These are phyloP conservation scores for Eupsilia transversa DNA, from an alignment of 2,888 invertebrate genomes.

Conservation along the genomic window DNA sequence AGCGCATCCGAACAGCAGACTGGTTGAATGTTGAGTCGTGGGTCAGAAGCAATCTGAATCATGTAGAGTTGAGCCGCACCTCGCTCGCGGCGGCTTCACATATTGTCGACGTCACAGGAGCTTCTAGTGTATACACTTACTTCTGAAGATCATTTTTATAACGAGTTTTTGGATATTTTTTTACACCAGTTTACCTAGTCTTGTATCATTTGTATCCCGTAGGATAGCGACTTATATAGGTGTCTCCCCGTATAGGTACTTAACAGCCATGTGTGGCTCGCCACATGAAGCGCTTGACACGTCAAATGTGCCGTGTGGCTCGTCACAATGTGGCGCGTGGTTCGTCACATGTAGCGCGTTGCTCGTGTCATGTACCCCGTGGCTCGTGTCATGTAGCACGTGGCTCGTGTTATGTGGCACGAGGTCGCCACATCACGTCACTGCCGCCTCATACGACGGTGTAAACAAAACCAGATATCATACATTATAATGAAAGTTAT, in stretches of 20 bases:
- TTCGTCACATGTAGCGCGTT: neutral
- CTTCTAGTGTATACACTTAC: slow-evolving; percentile 64
- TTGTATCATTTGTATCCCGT: slow-evolving; percentile 68
- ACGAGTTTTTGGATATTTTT: slow-evolving; percentile 73
- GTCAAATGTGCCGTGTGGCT: neutral
- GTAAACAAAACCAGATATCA: slow-evolving; percentile 39
- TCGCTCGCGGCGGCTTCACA: slow-evolving; percentile 2
- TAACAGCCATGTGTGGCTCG: neutral
- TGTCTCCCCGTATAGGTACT: slow-evolving; percentile 12
- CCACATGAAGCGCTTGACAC: neutral
- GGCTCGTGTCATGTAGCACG: neutral
- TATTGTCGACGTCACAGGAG: slow-evolving; percentile 56
- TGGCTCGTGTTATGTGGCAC: neutral
- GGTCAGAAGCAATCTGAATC: slow-evolving; percentile 33
- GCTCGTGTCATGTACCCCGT: no score
- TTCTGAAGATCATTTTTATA: slow-evolving; percentile 73
- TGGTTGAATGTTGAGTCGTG: slow-evolving; percentile 2
- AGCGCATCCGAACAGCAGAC: slow-evolving; percentile 12
- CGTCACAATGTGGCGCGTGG: neutral
- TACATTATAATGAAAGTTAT: slow-evolving; percentile 48
- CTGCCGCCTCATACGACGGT: neutral
- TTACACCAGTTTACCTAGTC: slow-evolving; percentile 77
- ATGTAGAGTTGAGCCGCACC: neutral
- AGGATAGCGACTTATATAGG: slow-evolving; percentile 21
- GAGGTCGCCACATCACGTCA: neutral